Base-by-base conservation (phyloP, 2,113 vertebrate species). In the Melanerpes formicivorus region DNA sequence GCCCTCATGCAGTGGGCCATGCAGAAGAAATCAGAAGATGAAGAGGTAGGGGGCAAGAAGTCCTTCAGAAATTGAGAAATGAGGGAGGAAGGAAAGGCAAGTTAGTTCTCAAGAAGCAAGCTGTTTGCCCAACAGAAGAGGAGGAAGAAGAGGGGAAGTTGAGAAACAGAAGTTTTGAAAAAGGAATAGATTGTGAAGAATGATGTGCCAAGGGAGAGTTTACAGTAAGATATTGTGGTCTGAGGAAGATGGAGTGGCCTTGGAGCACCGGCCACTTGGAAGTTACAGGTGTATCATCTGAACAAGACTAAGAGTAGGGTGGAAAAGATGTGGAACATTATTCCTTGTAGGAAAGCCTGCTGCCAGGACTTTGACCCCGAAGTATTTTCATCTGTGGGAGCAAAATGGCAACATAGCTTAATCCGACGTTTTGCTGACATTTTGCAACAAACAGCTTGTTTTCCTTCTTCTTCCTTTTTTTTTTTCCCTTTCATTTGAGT, bases 161-260 rank as follows among this genome's bases (percentile, higher is more conserved):
- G 56, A 63, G 87, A 95, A 93, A 93, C 1, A 72, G 29, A 80
- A 73, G 58, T 50, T 90, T 83, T 69, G 62, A 74, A 81, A 80
- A 81, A n/a, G 21, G 4, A 80, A 21, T 44, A 15, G 46, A 25
- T 48, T 17, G 19, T 74, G n/a, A 52, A 80, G 14, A 52, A 84
- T 8, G 56, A 25, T 78, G 17, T 88, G 42, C n/a, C 1, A 0
- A 54, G 66, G 14, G 21, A 59, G 30, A 56, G 11, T 18, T 75
- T 25, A 14, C 10, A 42, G 42, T n/a, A 32, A 77, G 37, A 10
- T 66, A 2, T 0, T 37, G 37, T 58, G 37, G 14, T 76, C 62
- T 63, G 52, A 75, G 32, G 44, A 25, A 58, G 9, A 34, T 0
- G 1, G 3, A 9, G 14, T 69, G 37, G 22, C 16, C 19, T 67